Conservation (phyloP, 2,797 vertebrate genomes). For the Acanthurus lineatus region DNA sequence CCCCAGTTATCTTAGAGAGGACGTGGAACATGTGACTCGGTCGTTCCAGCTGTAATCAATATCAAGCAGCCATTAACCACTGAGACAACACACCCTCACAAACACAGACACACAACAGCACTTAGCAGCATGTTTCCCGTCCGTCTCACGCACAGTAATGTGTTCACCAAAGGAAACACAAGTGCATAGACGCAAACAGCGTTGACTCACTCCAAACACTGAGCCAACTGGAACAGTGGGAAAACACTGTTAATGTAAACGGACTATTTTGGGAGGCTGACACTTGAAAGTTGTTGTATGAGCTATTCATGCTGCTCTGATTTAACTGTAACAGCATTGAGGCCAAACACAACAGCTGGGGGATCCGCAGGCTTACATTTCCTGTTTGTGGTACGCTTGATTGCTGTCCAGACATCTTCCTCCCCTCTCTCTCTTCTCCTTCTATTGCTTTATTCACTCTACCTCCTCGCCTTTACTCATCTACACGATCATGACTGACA, state of each 20-base stretch:
- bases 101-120: slow-evolving; percentile 33
- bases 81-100: slow-evolving; percentile 62
- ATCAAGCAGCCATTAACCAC: slow-evolving; percentile 80
- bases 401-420: slow-evolving; percentile 81
- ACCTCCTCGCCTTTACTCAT: slow-evolving; percentile 55
- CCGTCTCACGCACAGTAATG: slow-evolving; percentile 51
- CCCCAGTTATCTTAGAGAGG: slow-evolving; percentile 78
- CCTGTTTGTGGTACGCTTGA: slow-evolving; percentile 81
- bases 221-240: slow-evolving; percentile 64
- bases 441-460: slow-evolving; percentile 31
- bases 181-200: slow-evolving; percentile 72
- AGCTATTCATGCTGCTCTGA: slow-evolving; percentile 75
- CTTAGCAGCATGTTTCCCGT: slow-evolving; percentile 55
- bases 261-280: slow-evolving; percentile 70
- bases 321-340: slow-evolving; percentile 60
- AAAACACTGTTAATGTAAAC: slow-evolving; percentile 77
- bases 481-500: slow-evolving; percentile 69
- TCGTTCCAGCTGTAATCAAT: slow-evolving; percentile 80
- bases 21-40: slow-evolving; percentile 71
- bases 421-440: slow-evolving; percentile 44
- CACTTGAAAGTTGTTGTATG: slow-evolving; percentile 67
- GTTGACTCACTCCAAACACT: slow-evolving; percentile 67
- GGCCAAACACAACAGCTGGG: slow-evolving; percentile 77
- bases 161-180: slow-evolving; percentile 59
- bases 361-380: slow-evolving; percentile 76